Base-by-base conservation (phyloP, 2,888 invertebrate species). In the Scaptomyza flava region DNA sequence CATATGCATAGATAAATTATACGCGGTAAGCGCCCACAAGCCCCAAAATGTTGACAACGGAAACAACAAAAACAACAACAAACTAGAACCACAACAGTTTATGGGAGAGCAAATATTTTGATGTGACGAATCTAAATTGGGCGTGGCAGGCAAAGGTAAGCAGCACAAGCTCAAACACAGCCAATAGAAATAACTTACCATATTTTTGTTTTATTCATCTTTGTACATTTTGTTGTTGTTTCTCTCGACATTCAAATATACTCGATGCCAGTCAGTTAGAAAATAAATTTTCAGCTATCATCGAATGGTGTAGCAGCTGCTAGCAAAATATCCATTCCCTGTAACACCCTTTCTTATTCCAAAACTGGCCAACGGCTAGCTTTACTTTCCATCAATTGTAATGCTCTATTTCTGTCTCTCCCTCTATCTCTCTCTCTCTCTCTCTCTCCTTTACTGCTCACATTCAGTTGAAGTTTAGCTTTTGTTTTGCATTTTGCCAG, bases 1-100 rank as follows among this genome's bases (percentile, higher is more conserved):
- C 88, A 83, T 83, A 83, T 87, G 88, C 88, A 82, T 72, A 87
- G 82, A 82, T 82, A 82, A 82, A 82, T 82, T 87, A 87, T 87
- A 85, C 77, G 77, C 86, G 88, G 80, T 85, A 82, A 82, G 82
- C 87, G 83, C 82, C 85, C 85, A 74, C 70, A 83, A 78, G 68
- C 52, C 36, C 78, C 61, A 64, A 68, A 71, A 59, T 54, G 67
- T 60, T 63, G 68, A 52, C 76, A 70, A 57, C 76, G 67, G 51
- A 63, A 63, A 50, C 72, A 74, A 61, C 52, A 68, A 41, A 43
- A 72, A 46, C 61, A 53, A 46, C 62, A 54, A n/a, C n/a, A n/a
- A n/a, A 60, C 45, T 59, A 48, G 59, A 68, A 36, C 57, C 59
- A 48, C 56, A 60, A 71, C 51, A 72, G 50, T 17, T 3, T 34